Evolutionary conservation across 2,888 invertebrate species (phyloP), one percentile per base, ranked within the genome.

Genomic region (Lasioglossum marginatum): DNA sequence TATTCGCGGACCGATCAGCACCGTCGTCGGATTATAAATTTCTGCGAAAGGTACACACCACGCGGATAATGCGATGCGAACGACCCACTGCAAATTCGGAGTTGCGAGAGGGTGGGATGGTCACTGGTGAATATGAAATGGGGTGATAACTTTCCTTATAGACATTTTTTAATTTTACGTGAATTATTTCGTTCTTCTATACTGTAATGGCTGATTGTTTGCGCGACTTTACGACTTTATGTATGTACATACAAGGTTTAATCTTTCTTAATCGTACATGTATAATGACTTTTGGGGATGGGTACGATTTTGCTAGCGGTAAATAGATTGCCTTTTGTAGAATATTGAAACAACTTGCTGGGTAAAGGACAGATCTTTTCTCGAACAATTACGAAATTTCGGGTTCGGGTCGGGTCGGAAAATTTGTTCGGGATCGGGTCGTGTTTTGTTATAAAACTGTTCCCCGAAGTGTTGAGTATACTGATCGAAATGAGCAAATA

Each of bases 1-100:
- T 86, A 86, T 77, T 81, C 83, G 73, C 43, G 77, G 81, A 63
- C 76, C 63, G 86, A 86, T 86, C 79, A 43, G 63, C 52, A 66
- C 73, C 52, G 80, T 72, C 70, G 72, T 66, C n/a, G 77, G 81
- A 83, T 87, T 87, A 75, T 81, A 76, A 84, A 87, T 87, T 84
- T 81, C 75, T 40, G 19, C 63, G 79, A 73, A 79, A 78, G 81
- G 74, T 77, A 77, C 68, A 63, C 48, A 37, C 57, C 37, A 57
- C 16, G 34, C 52, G 40, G n/a, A n/a, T 63, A 57, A 48, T 68
- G 37, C 77, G 75, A 60, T n/a, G 70, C 40, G 40, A 12, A 8
- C 70, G 37, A 40, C n/a, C 37, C 70, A 37, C 37, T 40, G 70
- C 4, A 27, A 40, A 40, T 70, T n/a, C 19, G 31, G 16, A 43